phyloP scores from a whole-genome alignment of 2,888 invertebrate genomes.

The Drosophila borealis region DNA sequence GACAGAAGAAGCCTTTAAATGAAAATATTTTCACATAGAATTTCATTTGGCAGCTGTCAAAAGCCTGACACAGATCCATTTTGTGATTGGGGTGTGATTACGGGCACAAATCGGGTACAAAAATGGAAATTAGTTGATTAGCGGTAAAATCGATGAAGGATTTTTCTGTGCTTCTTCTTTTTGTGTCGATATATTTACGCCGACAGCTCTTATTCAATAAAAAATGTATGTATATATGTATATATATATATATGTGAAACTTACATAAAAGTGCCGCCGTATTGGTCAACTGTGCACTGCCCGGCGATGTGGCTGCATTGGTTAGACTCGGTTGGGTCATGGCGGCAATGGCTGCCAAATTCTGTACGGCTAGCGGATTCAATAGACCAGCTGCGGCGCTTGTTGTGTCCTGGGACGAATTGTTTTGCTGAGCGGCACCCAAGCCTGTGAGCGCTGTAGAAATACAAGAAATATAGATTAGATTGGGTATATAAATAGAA shows the following conservation, averaged over 20 bases:
- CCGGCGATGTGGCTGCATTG: conserved; percentile 82
- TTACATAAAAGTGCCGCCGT: conserved; percentile 85
- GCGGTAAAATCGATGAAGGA: background rate
- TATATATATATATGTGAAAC: conserved; percentile 37
- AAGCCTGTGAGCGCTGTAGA: conserved; percentile 74
- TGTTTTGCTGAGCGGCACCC: conserved; percentile 83
- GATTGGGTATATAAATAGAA: no score
- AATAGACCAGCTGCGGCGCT: conserved; percentile 85
- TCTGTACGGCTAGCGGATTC: conserved; percentile 95
- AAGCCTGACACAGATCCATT: conserved; percentile 24
- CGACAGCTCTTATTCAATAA: no score
- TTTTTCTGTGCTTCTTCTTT: no score
- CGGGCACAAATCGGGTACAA: background rate
- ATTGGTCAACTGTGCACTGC: conserved; percentile 84
- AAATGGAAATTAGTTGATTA: conserved; percentile 39
- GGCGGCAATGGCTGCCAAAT: conserved; percentile 93
- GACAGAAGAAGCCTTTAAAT: background rate
- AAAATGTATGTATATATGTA: background rate
- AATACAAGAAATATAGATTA: no score
- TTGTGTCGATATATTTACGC: background rate
- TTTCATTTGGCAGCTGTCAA: conserved; percentile 44
- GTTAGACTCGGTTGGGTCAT: conserved; percentile 86
- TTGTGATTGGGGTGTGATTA: conserved; percentile 8
- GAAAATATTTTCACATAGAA: conserved; percentile 5
- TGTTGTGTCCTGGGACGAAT: conserved; percentile 69